Percentiles rank a stretch among this genome's conserved stretches.
These are phyloP conservation scores for Ochotona curzoniae DNA, from an alignment of 2,113 vertebrate species.

Conservation along the genomic window DNA sequence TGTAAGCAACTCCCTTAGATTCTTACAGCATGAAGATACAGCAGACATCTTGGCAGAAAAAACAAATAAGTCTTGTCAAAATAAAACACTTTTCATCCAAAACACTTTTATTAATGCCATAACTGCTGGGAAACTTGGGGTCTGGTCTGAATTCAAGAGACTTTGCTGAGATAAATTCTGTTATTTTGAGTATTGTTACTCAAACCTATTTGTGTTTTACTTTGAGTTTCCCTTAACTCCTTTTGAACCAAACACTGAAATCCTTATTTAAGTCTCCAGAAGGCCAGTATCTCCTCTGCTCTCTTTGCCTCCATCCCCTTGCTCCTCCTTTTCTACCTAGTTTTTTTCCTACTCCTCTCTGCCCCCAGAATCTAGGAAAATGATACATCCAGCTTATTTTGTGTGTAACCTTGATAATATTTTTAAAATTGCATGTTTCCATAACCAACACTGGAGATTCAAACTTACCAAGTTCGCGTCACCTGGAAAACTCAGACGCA, in stretches of 20 bases:
- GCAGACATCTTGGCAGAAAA: not conserved
- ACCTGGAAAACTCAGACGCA: not conserved
- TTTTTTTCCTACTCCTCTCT: not conserved
- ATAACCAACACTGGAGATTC: not conserved
- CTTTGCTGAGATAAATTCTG: slow-evolving; percentile 1
- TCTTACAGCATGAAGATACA: slow-evolving; percentile 56
- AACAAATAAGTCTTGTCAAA: slow-evolving; percentile 49
- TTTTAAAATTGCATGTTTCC: not conserved
- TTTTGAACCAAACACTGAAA: not conserved
- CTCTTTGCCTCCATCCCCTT: not conserved
- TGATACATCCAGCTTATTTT: not conserved
- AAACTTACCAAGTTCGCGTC: not conserved
- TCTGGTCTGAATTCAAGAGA: not conserved
- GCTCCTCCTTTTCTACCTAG: too few relatives aligned
- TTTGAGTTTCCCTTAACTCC: not conserved
- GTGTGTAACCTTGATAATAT: not conserved
- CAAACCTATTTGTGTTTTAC: not conserved
- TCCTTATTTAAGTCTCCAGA: not conserved
- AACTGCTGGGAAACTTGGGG: not conserved
- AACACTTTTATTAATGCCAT: slow-evolving; percentile 40
- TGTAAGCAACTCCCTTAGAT: not conserved
- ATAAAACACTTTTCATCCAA: not conserved
- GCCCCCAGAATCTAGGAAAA: not conserved
- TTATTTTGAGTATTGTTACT: slow-evolving; percentile 15
- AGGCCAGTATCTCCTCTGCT: not conserved